Evolutionary conservation across 2,113 vertebrate genomes (phyloP), one percentile per base, ranked within the genome.

Genomic region (Nothocercus julius): DNA sequence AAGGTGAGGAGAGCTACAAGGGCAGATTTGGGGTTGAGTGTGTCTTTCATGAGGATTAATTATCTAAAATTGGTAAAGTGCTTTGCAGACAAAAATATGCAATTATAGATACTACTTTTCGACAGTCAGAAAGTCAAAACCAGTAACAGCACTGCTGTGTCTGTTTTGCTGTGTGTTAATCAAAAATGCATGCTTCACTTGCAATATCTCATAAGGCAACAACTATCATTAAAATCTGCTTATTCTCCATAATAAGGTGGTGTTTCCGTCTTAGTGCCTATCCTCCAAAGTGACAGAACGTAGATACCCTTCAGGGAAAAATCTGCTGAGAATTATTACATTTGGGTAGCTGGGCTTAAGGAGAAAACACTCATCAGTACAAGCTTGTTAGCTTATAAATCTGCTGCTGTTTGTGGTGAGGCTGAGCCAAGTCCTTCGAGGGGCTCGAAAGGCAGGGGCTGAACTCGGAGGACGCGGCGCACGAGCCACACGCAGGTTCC

Each of bases 151-250:
- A 21, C 63, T 69, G 25, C 54, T 88, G 25, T 42, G 11, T 84
- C 45, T 82, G 58, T 36, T 76, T 53, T 54, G 77, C 44, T 88
- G 88, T 89, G 83, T 40, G 19, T 64, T 63, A 42, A 94, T 82
- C 74, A 73, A 79, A 92, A 94, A 79, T 25, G 40, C 42, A 73
- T 18, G 74, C 88, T 86, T 89, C 74, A 32, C 54, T 94, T 73
- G 63, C 56, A 69, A 87, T 89, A 93, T 85, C 84, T 89, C 67
- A 59, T 49, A 90, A 1, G 16, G 90, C 95, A 93, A 89, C 85
- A 62, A 67, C 83, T 89, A 85, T 94, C 94, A 67, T 74, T 63
- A 95, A 95, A 96, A 92, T 95, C 92, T 95, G 94, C 74, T 93
- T 85, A 84, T 95, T 96, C 84, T 95, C 73, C 81, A 34, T 66